A percentile compares a stretch with the other conserved stretches of the same genome.
phyloP scores from a whole-genome alignment of 1,140 invertebrate genomes.

The Macrotrachela quadricornifera region DNA sequence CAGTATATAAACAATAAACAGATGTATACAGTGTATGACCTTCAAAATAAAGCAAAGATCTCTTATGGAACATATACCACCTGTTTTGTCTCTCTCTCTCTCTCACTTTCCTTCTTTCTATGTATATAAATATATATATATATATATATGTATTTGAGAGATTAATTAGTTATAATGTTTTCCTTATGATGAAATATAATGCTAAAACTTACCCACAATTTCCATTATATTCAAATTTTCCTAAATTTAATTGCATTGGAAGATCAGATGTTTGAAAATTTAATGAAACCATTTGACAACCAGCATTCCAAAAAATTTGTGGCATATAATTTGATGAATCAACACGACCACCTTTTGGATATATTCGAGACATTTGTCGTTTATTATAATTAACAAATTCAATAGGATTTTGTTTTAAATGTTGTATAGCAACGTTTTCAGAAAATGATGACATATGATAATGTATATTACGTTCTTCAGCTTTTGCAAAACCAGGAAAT shows the following conservation, averaged over 20 bases:
- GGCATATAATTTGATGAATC: conserved; percentile 99
- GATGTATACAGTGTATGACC: background rate
- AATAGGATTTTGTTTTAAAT: conserved; percentile 77
- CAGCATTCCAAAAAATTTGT: conserved; percentile 98
- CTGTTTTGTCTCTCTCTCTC: too few species aligned
- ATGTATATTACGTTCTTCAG: conserved; percentile 81
- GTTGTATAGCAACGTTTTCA: conserved; percentile 77
- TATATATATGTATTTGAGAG: background rate
- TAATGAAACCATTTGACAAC: conserved; percentile 98
- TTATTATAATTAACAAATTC: conserved; percentile 99
- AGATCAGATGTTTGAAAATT: conserved; percentile 98
- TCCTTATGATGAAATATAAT: too few species aligned
- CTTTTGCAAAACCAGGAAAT: conserved; percentile 88
- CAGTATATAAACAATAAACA: background rate
- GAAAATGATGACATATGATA: conserved; percentile 98
- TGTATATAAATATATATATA: too few species aligned
- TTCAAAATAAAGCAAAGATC: background rate
- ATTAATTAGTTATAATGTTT: background rate
- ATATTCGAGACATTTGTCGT: conserved; percentile 85
- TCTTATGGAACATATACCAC: too few species aligned
- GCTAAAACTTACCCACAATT: conserved; percentile 51
- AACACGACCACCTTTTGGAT: conserved; percentile 88
- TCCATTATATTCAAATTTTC: conserved; percentile 98
- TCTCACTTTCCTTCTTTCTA: too few species aligned
- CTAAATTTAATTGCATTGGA: conserved; percentile 98